Evolutionary conservation across 2,113 vertebrate species (phyloP).

Genomic region (Sylvilagus bachmani): DNA sequence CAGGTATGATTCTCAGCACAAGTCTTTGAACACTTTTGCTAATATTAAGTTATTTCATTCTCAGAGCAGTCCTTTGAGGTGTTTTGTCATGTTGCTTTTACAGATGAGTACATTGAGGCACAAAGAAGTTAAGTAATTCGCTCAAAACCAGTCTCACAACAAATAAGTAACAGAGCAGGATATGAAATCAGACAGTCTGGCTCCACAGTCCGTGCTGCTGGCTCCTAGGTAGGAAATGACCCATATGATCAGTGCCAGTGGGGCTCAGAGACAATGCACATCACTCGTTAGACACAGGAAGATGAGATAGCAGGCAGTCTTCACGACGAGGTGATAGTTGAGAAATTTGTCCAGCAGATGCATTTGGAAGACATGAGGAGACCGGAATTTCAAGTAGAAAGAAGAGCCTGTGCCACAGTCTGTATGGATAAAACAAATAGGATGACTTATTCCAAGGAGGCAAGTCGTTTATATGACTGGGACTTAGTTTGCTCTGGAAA

Average conservation of each 20-base stretch:
- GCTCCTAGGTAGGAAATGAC: background rate
- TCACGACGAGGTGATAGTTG: slow-evolving; percentile 5
- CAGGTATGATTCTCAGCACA: background rate
- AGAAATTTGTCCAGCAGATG: background rate
- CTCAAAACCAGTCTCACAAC: background rate
- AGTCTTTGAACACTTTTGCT: background rate
- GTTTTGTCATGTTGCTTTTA: background rate
- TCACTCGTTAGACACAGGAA: background rate
- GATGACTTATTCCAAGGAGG: background rate
- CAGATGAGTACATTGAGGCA: background rate
- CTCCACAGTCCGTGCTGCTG: background rate
- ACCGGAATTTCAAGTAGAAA: slow-evolving; percentile 21
- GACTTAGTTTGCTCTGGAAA: background rate
- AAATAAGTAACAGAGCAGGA: background rate
- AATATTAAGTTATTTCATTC: background rate
- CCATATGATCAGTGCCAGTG: background rate
- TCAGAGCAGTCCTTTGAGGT: background rate
- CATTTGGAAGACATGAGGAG: background rate
- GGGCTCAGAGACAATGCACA: background rate
- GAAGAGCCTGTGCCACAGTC: background rate
- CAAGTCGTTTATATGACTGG: background rate
- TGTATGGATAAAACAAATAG: background rate
- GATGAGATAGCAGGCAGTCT: background rate
- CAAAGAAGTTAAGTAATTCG: background rate
- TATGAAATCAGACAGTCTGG: background rate